Evolutionary conservation across 2,797 vertebrate species (phyloP).

Genomic region (Alfaro cultratus): DNA sequence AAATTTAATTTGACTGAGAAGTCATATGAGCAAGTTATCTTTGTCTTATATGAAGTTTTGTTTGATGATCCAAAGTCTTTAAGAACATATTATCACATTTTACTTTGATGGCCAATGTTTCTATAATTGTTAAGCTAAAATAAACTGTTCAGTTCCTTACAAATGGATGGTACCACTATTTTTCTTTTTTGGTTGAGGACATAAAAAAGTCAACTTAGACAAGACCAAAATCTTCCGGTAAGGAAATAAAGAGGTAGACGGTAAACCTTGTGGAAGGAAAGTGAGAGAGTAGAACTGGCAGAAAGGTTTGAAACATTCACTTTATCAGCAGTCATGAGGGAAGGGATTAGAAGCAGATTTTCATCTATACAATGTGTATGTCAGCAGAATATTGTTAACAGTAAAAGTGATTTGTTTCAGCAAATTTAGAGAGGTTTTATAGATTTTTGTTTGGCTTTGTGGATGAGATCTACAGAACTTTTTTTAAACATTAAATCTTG

Average conservation of each 20-base stretch:
- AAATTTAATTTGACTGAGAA: neutral
- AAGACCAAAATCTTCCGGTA: too few relatives aligned
- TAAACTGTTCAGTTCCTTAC: neutral
- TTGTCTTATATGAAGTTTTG: too few relatives aligned
- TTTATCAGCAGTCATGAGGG: neutral
- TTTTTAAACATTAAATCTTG: too few relatives aligned
- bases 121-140: neutral
- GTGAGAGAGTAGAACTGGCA: neutral
- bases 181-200: neutral
- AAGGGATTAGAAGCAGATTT: neutral
- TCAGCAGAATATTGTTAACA: neutral
- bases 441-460: neutral
- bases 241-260: neutral
- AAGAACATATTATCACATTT: neutral
- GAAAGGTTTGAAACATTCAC: neutral
- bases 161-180: neutral
- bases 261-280: neutral
- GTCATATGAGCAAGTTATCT: neutral
- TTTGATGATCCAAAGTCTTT: neutral
- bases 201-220: neutral
- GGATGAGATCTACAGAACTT: neutral
- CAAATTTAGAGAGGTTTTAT: neutral
- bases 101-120: neutral
- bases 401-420: conserved; percentile 2
- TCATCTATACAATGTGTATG: neutral